Percentiles rank a stretch among this genome's conserved stretches.
Evolutionary conservation across 1,140 invertebrate genomes (phyloP).

Genomic region (Agrypnia vestita): DNA sequence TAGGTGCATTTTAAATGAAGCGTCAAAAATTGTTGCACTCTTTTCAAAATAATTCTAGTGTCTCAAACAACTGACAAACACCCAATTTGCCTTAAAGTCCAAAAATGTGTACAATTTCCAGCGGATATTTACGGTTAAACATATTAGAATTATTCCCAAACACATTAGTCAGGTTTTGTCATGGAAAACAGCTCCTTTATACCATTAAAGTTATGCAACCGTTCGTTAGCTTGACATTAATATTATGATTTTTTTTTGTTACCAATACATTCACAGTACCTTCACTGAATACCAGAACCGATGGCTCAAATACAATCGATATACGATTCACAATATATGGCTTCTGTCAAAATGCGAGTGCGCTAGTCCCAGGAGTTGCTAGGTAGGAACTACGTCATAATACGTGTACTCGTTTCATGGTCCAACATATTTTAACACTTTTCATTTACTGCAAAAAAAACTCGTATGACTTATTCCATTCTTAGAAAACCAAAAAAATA

Average conservation of each 20-base stretch:
- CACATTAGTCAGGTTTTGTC: neutral
- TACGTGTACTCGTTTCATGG: too few species aligned
- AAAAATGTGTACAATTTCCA: neutral
- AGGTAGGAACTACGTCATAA: too few species aligned
- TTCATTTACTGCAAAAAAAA: too few species aligned
- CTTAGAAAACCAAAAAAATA: too few species aligned
- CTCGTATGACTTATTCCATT: too few species aligned
- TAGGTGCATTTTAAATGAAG: constrained; percentile 20
- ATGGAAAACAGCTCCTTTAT: constrained; percentile 26
- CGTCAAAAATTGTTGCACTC: neutral
- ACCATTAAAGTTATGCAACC: neutral
- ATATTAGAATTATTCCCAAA: constrained; percentile 21
- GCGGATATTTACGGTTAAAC: constrained; percentile 14
- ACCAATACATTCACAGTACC: neutral
- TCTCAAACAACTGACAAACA: constrained; percentile 9
- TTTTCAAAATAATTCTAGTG: constrained; percentile 8
- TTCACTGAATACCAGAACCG: too few species aligned
- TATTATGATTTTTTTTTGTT: neutral
- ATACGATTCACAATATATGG: constrained; percentile 75
- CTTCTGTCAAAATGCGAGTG: constrained; percentile 72
- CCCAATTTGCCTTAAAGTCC: neutral
- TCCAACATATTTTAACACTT: too few species aligned
- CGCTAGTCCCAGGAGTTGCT: constrained; percentile 53
- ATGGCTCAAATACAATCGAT: constrained; percentile 65
- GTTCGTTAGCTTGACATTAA: constrained; percentile 10